A percentile compares a stretch with the other conserved stretches of the same genome.
Evolutionary conservation across 1,140 invertebrate genomes (phyloP).

Genomic region (Tetramorium parvispinum): DNA sequence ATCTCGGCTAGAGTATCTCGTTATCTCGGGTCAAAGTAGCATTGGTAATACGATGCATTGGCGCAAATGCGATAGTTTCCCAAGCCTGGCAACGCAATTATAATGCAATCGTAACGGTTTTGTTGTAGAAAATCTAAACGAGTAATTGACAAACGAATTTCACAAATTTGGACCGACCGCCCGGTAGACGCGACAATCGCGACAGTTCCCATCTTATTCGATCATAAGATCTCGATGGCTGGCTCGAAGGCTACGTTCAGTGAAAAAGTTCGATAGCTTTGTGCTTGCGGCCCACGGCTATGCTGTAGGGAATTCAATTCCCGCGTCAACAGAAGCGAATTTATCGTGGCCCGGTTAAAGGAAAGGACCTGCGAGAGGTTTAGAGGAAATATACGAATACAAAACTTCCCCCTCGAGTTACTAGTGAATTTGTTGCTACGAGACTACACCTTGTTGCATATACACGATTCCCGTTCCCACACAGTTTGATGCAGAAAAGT

Average conservation of each 20-base stretch:
- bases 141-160: background rate
- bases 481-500: conserved; percentile 37
- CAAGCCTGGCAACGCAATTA: conserved; percentile 27
- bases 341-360: conserved; percentile 76
- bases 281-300: conserved; percentile 64
- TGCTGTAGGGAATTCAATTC: conserved; percentile 80
- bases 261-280: conserved; percentile 70
- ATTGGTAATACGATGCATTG: conserved; percentile 49
- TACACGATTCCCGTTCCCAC: conserved; percentile 23
- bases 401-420: conserved; percentile 75
- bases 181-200: conserved; percentile 28
- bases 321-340: conserved; percentile 80
- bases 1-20: conserved; percentile 53
- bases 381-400: conserved; percentile 77
- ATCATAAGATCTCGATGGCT: conserved; percentile 33
- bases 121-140: conserved; percentile 5
- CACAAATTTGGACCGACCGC: conserved; percentile 1
- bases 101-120: conserved; percentile 32
- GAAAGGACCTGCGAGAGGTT: conserved; percentile 53
- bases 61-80: background rate
- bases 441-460: conserved; percentile 71
- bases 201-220: conserved; percentile 23
- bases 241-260: conserved; percentile 17
- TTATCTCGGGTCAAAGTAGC: conserved; percentile 54
- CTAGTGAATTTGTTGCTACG: conserved; percentile 61